Base-by-base conservation (phyloP, 53 echinoderm and acorn worm species). In the Mesocentrotus franciscanus region DNA sequence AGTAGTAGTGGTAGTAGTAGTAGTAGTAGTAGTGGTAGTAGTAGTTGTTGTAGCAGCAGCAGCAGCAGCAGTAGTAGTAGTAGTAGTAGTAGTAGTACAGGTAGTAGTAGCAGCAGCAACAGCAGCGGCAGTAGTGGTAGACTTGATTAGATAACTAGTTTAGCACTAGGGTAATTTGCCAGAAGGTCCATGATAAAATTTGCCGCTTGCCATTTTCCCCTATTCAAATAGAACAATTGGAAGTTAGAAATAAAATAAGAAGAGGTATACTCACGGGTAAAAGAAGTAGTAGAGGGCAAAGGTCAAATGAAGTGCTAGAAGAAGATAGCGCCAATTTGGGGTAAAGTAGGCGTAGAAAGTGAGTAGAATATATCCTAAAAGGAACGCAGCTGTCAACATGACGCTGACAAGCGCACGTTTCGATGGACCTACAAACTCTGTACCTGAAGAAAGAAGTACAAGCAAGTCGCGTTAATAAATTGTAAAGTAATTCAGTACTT, bases 341-440 rank as follows among this genome's bases (percentile, higher is more conserved):
- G 87, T 94, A 27, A 94, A 94, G 27, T 94, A 94, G 15, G 94
- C 94, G 64, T 71, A 85, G 62, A 94, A 26, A 6, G 94, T 94
- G 56, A 94, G 94, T 22, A 62, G 26, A 0, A 94, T 87, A 36
- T 94, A 94, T 8, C 94, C 94, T 1, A 60, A 24, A 1, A 87
- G 20, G 70, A 94, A 94, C 26, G 56, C 18, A 1, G 29, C 16
- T 14, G 85, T 22, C 1, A 94, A 68, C 49, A 85, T 42, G 70
- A 94, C 36, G 14, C 94, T 87, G 42, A 85, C 87, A 42, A 62
- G 70, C 11, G 94, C 94, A 36, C 94, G 94, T 24, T 35, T 85
- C 0, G 85, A 85, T 12, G 85, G 85, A 9, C 94, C 94, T 9
- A 94, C 64, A 68, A 94, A 94, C 61, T 94, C 94, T 4, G 55